Evolutionary conservation across 2,797 vertebrate species (phyloP).

Genomic region (Microctenopoma lineatum): DNA sequence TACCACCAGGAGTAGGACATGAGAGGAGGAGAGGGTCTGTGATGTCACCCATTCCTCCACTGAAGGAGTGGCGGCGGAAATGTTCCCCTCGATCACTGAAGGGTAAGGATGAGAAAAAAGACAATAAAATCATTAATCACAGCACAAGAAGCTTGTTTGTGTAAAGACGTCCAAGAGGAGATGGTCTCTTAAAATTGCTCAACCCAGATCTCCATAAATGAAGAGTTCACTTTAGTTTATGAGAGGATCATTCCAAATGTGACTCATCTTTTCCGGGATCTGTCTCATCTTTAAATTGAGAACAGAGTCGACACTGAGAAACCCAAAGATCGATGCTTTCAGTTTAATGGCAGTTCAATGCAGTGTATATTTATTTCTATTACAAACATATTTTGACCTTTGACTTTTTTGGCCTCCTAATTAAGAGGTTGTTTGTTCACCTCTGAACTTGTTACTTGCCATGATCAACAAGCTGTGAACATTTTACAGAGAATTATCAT

Average conservation of each 20-base stretch:
- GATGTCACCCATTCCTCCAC: slow-evolving; percentile 77
- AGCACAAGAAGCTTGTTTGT: slow-evolving; percentile 8
- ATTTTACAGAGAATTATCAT: background rate
- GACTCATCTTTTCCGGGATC: slow-evolving; percentile 73
- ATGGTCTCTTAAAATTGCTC: slow-evolving; percentile 9
- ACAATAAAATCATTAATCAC: slow-evolving; percentile 27
- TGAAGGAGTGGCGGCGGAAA: slow-evolving; percentile 74
- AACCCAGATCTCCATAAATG: slow-evolving; percentile 22
- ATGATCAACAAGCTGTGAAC: background rate
- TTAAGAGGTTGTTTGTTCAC: background rate
- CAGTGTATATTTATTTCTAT: slow-evolving; percentile 1
- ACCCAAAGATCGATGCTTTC: slow-evolving; percentile 35
- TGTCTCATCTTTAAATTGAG: slow-evolving; percentile 61
- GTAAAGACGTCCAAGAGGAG: slow-evolving; percentile 10
- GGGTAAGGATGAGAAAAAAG: slow-evolving; percentile 5
- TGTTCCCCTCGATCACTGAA: slow-evolving; percentile 83
- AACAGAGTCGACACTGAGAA: slow-evolving; percentile 60
- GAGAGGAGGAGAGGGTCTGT: slow-evolving; percentile 80
- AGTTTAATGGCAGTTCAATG: slow-evolving; percentile 19
- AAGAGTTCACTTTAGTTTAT: slow-evolving; percentile 58
- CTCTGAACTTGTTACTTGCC: background rate
- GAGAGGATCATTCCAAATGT: slow-evolving; percentile 54
- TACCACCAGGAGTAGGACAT: slow-evolving; percentile 76
- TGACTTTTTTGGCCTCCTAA: background rate
- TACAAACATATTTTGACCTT: background rate